A percentile compares a stretch with the other conserved stretches of the same genome.
These are phyloP conservation scores for Psittacula echo DNA, from an alignment of 2,797 vertebrate genomes.

Conservation along the genomic window DNA sequence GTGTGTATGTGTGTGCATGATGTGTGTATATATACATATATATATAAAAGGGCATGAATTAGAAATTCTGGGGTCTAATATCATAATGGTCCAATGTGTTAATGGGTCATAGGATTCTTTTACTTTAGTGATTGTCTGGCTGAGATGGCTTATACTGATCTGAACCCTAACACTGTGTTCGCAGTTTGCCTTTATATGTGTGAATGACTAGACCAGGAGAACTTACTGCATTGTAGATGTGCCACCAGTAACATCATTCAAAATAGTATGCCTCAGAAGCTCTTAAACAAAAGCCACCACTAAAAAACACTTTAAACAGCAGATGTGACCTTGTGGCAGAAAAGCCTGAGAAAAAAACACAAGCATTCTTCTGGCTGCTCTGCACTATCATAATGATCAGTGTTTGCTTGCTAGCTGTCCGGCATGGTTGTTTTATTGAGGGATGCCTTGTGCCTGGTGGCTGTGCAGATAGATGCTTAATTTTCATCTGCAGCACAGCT, in stretches of 20 bases:
- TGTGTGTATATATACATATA: not conserved
- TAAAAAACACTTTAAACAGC: not conserved
- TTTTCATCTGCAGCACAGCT: constrained; percentile 17
- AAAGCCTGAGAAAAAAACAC: not conserved
- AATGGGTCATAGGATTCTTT: not conserved
- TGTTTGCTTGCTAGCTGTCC: constrained; percentile 2
- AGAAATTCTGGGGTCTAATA: not conserved
- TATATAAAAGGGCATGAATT: not conserved
- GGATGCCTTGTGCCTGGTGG: not conserved
- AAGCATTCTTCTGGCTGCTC: not conserved
- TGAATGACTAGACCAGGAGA: not conserved
- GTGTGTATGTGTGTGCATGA: not conserved
- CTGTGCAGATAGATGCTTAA: not conserved
- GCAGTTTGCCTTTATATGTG: not conserved
- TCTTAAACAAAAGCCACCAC: not conserved
- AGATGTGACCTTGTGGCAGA: constrained; percentile 28
- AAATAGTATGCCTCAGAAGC: not conserved
- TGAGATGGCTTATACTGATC: not conserved
- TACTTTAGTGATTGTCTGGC: not conserved
- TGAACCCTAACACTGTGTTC: not conserved
- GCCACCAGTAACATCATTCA: not conserved
- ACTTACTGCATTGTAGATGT: not conserved
- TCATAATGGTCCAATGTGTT: not conserved
- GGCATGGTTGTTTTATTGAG: not conserved
- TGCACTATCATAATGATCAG: not conserved